Conservation (phyloP, 2,888 invertebrate genomes). For the Hyalella azteca region DNA sequence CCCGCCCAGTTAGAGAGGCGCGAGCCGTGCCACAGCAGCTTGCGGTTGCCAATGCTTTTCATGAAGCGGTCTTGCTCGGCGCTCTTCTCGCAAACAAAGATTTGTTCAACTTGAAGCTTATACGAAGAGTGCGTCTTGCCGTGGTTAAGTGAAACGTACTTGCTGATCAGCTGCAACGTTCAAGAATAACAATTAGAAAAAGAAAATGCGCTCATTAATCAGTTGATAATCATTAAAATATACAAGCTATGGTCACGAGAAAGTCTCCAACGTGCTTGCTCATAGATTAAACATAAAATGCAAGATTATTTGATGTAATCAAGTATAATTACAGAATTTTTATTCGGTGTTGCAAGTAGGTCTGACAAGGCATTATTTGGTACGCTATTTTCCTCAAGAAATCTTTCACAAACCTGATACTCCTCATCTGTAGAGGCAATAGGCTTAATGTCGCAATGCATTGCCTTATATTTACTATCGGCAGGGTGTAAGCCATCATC, state of each 20-base stretch:
- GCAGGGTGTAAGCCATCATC: slow-evolving; percentile 62
- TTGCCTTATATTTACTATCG: slow-evolving; percentile 64
- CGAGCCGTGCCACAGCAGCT: slow-evolving; percentile 96
- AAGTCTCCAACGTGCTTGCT: too few species aligned
- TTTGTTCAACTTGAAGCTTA: slow-evolving; percentile 72
- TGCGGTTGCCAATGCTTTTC: slow-evolving; percentile 77
- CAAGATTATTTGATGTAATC: too few species aligned
- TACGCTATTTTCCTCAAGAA: too few species aligned
- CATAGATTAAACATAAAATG: too few species aligned
- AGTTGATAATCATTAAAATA: too few species aligned
- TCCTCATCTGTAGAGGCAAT: slow-evolving; percentile 61
- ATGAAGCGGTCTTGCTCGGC: slow-evolving; percentile 70
- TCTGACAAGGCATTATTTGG: too few species aligned
- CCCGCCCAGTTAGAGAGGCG: slow-evolving; percentile 93
- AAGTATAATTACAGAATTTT: too few species aligned
- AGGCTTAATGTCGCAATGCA: slow-evolving; percentile 64
- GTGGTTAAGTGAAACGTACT: slow-evolving; percentile 90
- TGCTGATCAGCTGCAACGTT: slow-evolving; percentile 61
- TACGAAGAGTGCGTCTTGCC: slow-evolving; percentile 84
- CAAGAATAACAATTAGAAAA: too few species aligned
- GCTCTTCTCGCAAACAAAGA: slow-evolving; percentile 60
- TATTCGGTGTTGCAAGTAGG: too few species aligned
- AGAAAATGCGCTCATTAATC: too few species aligned
- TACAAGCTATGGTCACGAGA: too few species aligned
- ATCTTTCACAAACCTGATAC: too few species aligned